These are phyloP conservation scores for Campoplex capitator DNA, from an alignment of 2,888 invertebrate genomes.

Conservation along the genomic window DNA sequence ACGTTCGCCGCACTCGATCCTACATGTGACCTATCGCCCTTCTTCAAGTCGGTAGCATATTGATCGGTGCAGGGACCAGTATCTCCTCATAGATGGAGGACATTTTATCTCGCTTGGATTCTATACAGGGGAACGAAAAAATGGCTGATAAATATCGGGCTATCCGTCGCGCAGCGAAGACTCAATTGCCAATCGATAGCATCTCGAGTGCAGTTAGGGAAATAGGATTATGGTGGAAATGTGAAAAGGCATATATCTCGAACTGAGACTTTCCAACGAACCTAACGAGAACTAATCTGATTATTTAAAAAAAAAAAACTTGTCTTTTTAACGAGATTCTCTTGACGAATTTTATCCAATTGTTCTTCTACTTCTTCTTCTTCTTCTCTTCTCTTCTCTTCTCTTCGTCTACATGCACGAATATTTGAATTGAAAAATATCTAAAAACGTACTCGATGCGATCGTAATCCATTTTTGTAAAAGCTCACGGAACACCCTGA, in stretches of 20 bases:
- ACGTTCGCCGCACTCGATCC: neutral
- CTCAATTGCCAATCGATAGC: conserved; percentile 15
- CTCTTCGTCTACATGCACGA: neutral
- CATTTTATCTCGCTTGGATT: neutral
- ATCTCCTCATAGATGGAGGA: neutral
- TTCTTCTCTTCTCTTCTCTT: neutral
- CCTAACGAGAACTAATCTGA: neutral
- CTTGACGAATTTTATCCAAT: neutral
- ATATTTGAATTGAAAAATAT: neutral
- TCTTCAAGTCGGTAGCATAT: neutral
- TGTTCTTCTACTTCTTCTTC: neutral
- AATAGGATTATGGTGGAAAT: conserved; percentile 2
- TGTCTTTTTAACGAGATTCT: neutral
- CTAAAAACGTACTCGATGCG: neutral
- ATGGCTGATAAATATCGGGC: conserved; percentile 6
- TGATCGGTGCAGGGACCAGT: neutral
- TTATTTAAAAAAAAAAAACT: neutral
- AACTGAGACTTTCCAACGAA: conserved; percentile 1
- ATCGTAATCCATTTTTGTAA: conserved; percentile 6
- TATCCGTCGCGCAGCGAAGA: neutral
- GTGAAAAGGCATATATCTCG: neutral
- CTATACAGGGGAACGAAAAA: neutral
- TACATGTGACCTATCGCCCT: neutral
- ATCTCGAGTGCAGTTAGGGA: neutral
- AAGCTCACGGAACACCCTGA: neutral